Evolutionary conservation across 92 coral and sea anemone genomes (phyloP), one percentile per base, ranked within the genome.

Genomic region (Pocillopora meandrina): DNA sequence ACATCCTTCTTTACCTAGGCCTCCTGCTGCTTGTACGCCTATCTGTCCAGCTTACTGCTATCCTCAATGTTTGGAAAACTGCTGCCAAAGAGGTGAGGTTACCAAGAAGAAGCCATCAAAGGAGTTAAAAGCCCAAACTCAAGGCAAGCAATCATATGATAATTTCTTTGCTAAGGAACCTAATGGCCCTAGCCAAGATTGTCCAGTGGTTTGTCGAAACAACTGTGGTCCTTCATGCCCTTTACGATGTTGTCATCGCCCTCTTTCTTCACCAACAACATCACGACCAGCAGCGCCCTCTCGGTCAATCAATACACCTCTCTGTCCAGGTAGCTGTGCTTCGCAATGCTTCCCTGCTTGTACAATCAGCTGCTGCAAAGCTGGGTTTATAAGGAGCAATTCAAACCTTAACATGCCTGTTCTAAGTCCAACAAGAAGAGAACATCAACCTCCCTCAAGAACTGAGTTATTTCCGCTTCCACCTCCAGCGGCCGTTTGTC

Each of bases 11-110:
- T 76, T 75, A 14, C 61, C 88, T 26, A 65, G 76, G 36, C 81
- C 87, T 13, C 88, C 82, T 1, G 65, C 79, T 7, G 79, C 69
- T 52, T 85, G 89, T 52, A 71, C 90, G 15, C 70, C 90, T 1
- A 72, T 56, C 56, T 93, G 97, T 42, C 88, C 90, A 56, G 90
- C 91, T 1, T 76, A 84, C 33, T 93, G 97, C 60, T 89, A 90
- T 42, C 86, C 86, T 21, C 65, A 69, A 10, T 93, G 97, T 74
- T 84, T 82, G 31, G 67, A 61, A 71, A 75, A 56, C 77, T 84
- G 77, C 20, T 75, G 78, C 65, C 65, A 10, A 61, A 59, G 88
- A 57, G 82, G 82, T 9, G 88, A 65, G 9, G 42, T 76, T 11
- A 5, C 68, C 4, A 12, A 77, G 6, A 31, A 55, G 26, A 67